These are phyloP conservation scores for Octopus bimaculoides DNA, from an alignment of 1,140 invertebrate species.

Conservation along the genomic window DNA sequence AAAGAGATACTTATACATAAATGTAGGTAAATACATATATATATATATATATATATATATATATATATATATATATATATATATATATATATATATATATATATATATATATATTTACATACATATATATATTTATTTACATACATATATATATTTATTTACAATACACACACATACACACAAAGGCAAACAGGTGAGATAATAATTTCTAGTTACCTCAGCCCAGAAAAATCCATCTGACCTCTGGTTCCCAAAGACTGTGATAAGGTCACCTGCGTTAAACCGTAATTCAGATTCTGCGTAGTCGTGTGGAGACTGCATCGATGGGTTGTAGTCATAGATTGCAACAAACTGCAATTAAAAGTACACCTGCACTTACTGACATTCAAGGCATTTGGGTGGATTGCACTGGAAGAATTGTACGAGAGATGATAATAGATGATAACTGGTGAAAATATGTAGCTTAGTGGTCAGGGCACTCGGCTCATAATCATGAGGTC, in stretches of 20 bases:
- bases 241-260: constrained; percentile 44
- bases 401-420: too few species aligned
- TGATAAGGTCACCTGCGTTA: constrained; percentile 45
- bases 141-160: too few species aligned
- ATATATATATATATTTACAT: too few species aligned
- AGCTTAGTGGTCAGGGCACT: too few species aligned
- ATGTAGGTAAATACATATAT: neutral
- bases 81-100: too few species aligned
- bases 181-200: too few species aligned
- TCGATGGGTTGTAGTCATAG: constrained; percentile 49
- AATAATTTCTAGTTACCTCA: constrained; percentile 31
- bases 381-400: too few species aligned
- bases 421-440: neutral
- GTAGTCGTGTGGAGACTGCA: constrained; percentile 45
- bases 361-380: neutral
- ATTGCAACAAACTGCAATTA: constrained; percentile 46
- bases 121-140: too few species aligned
- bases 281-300: constrained; percentile 45
- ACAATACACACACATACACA: too few species aligned
- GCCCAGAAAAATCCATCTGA: constrained; percentile 50
- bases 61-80: too few species aligned
- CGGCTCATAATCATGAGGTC: too few species aligned
- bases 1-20: neutral
- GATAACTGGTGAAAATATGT: neutral
- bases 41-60: too few species aligned